Base-by-base conservation (phyloP, 1,140 invertebrate species). In the Orius insidiosus region DNA sequence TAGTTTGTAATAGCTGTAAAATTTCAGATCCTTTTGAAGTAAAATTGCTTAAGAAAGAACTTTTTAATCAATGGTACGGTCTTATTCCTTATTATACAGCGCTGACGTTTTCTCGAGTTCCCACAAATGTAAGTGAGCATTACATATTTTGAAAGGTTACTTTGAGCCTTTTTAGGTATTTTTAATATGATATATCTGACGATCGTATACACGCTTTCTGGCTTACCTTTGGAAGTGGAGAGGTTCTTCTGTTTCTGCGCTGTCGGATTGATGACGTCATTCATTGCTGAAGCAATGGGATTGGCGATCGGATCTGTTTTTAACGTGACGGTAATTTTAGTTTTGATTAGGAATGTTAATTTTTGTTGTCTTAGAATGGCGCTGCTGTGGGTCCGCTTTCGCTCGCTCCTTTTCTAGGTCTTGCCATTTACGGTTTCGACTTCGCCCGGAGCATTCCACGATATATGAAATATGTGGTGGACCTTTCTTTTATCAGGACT, bases 61-160 rank as follows among this genome's bases (percentile, higher is more conserved):
- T 82, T 56, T 75, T 85, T 45, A 87, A 87, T 60, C 74, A 80
- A 51, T 87, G 83, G 83, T 87, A 87, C 62, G 72, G 74, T 31
- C 61, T 85, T 0, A 73, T 72, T 36, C 75, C 82, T 0, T 87
- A 85, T 63, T 87, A 84, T 55, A 63, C 78, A 15, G 82, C 83
- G 0, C 64, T 84, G 45, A 83, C 76, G 0, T 61, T 85, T 16
- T 80, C 82, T 0, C 71, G 69, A 39, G 48, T 75, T 34, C 74
- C 74, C 0, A 0, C 71, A 68, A 51, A 57, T 56, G 62, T 65
- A 53, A 56, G 52, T 52, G 18, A 10, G 5, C 16, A 40, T 6
- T 18, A 5, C 36, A 5, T 10, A n/a, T n/a, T n/a, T n/a, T n/a
- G n/a, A n/a, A 8, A 45, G 3, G 10, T 15, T 41, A 9, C 6